These are phyloP conservation scores for Spermophilus dauricus DNA, from an alignment of 2,113 vertebrate species.

Conservation along the genomic window DNA sequence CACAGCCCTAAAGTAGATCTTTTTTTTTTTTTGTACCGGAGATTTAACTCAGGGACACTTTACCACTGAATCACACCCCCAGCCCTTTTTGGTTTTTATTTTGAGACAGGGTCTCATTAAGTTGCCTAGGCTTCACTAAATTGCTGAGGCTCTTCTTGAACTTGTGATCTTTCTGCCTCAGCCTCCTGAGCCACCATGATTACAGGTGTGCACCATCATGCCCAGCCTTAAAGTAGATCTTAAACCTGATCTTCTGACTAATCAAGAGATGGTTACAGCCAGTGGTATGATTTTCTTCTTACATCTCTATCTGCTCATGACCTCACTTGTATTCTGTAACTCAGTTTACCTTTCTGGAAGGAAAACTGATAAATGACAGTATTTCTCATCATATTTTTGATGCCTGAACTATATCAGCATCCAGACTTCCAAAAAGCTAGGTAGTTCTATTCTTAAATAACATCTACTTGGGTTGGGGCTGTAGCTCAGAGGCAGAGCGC, in stretches of 20 bases:
- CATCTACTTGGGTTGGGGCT: not conserved
- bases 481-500: too few species aligned
- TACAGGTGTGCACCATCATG: too few species aligned
- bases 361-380: not conserved
- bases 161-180: too few species aligned
- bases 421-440: not conserved
- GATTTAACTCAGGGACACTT: too few species aligned
- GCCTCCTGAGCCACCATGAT: too few species aligned
- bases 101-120: too few species aligned
- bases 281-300: not conserved
- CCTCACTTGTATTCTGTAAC: not conserved
- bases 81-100: too few species aligned
- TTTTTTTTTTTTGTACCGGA: not conserved
- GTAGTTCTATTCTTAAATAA: not conserved
- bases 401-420: not conserved
- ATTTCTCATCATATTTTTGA: not conserved
- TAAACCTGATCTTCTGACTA: conserved; percentile 58
- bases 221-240: conserved; percentile 64
- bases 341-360: conserved; percentile 35
- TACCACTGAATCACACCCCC: too few species aligned
- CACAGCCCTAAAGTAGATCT: conserved; percentile 50
- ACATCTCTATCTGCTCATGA: not conserved
- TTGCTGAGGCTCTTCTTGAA: too few species aligned
- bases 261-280: not conserved
- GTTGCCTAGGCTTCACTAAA: too few species aligned